Evolutionary conservation across 1,140 invertebrate species (phyloP).

Genomic region (Pachypsylla venusta): DNA sequence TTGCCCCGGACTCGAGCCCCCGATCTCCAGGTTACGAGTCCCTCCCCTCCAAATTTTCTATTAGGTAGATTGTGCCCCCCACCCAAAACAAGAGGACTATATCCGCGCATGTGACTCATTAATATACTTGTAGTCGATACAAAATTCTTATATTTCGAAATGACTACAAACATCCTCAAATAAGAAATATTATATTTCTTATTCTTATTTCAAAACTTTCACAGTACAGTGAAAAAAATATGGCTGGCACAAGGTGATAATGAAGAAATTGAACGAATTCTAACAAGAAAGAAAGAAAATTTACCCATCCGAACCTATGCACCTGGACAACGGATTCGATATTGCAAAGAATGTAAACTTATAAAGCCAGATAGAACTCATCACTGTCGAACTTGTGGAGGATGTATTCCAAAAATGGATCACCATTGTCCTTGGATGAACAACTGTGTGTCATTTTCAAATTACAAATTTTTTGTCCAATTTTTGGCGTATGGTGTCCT

Average conservation of each 20-base stretch:
- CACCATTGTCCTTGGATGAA: slow-evolving; percentile 99
- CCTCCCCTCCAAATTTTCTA: too few species aligned
- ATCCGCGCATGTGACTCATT: too few species aligned
- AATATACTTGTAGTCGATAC: too few species aligned
- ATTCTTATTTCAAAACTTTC: too few species aligned
- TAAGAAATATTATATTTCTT: too few species aligned
- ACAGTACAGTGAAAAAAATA: not conserved
- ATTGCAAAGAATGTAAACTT: slow-evolving; percentile 85
- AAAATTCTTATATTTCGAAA: too few species aligned
- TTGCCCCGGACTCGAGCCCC: too few species aligned
- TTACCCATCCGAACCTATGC: not conserved
- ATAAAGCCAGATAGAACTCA: slow-evolving; percentile 93
- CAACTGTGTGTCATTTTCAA: slow-evolving; percentile 94
- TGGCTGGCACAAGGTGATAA: not conserved
- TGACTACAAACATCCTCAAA: too few species aligned
- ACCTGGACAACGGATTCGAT: slow-evolving; percentile 40
- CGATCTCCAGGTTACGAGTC: too few species aligned
- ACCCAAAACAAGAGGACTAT: too few species aligned
- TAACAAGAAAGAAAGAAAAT: not conserved
- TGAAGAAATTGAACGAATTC: not conserved
- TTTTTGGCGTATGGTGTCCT: slow-evolving; percentile 87
- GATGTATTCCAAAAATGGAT: slow-evolving; percentile 94
- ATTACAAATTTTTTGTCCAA: slow-evolving; percentile 97
- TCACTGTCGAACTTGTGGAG: slow-evolving; percentile 88
- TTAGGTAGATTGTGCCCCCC: too few species aligned